A percentile compares a stretch with the other conserved stretches of the same genome.
phyloP scores from a whole-genome alignment of 1,140 invertebrate genomes.

The Drosophila busckii region DNA sequence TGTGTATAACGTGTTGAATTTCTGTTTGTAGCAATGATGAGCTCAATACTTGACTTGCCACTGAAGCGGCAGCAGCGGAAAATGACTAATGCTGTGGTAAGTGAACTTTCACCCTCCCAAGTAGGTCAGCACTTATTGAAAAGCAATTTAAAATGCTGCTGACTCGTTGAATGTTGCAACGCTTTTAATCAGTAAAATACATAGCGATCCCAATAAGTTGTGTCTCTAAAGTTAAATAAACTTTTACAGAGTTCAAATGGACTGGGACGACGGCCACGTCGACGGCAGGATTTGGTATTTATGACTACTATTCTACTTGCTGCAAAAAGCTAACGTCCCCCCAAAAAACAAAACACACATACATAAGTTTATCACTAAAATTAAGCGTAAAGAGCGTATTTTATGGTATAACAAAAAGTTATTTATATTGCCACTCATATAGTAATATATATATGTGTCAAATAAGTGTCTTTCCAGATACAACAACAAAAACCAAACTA shows the following conservation, averaged over 20 bases:
- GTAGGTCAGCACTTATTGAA: too few relatives aligned
- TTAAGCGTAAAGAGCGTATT: slow-evolving; percentile 58
- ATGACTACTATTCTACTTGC: slow-evolving; percentile 74
- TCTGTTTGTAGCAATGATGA: slow-evolving; percentile 8
- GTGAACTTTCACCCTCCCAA: slow-evolving; percentile 31
- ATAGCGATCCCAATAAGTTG: too few relatives aligned
- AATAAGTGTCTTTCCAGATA: slow-evolving; percentile 66
- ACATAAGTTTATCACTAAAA: slow-evolving; percentile 71
- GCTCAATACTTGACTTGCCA: neutral
- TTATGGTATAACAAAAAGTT: slow-evolving; percentile 40
- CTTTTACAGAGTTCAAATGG: neutral
- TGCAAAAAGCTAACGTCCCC: slow-evolving; percentile 60
- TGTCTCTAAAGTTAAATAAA: neutral
- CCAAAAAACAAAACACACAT: slow-evolving; percentile 55
- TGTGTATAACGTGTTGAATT: slow-evolving; percentile 18
- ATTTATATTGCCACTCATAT: slow-evolving; percentile 19
- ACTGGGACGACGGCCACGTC: neutral
- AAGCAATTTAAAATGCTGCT: too few relatives aligned
- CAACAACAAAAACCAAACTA: slow-evolving; percentile 66
- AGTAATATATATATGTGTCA: slow-evolving; percentile 44
- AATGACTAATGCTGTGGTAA: slow-evolving; percentile 17
- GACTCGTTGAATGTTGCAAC: too few relatives aligned
- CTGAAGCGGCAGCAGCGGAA: slow-evolving; percentile 1
- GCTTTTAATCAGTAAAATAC: too few relatives aligned
- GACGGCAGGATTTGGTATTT: slow-evolving; percentile 71